Percentiles rank a stretch among this genome's conserved stretches.
These are phyloP conservation scores for Mormyrus hasselquistii DNA, from an alignment of 2,797 vertebrate species.

Conservation along the genomic window DNA sequence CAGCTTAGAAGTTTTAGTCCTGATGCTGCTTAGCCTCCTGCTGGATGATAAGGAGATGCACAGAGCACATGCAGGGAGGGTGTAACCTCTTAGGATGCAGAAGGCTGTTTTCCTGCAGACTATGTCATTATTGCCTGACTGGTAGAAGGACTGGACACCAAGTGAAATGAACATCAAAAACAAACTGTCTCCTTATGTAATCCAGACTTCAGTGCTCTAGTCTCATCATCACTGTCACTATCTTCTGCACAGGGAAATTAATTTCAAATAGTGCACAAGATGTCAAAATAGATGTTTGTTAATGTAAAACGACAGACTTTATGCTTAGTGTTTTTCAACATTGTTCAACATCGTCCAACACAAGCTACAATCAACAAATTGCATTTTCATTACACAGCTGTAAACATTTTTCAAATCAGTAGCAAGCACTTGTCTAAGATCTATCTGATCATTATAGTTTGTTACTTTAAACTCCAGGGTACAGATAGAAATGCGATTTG, in stretches of 20 bases:
- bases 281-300: neutral
- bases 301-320: neutral
- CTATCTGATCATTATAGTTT: neutral
- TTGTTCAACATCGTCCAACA: neutral
- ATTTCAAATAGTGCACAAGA: neutral
- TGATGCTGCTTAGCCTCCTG: neutral
- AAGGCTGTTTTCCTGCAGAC: neutral
- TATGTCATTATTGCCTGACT: neutral
- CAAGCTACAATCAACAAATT: neutral
- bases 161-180: neutral
- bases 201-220: neutral
- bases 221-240: neutral
- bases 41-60: neutral
- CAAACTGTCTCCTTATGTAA: neutral
- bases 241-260: neutral
- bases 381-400: neutral
- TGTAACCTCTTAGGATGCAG: neutral
- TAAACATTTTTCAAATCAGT: neutral
- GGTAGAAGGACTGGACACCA: neutral
- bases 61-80: neutral
- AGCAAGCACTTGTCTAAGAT: neutral
- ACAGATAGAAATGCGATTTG: neutral
- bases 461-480: neutral
- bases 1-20: neutral
- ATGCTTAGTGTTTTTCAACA: neutral